A percentile compares a stretch with the other conserved stretches of the same genome.
Evolutionary conservation across 2,113 vertebrate species (phyloP).

Genomic region (Ameiurus melas): DNA sequence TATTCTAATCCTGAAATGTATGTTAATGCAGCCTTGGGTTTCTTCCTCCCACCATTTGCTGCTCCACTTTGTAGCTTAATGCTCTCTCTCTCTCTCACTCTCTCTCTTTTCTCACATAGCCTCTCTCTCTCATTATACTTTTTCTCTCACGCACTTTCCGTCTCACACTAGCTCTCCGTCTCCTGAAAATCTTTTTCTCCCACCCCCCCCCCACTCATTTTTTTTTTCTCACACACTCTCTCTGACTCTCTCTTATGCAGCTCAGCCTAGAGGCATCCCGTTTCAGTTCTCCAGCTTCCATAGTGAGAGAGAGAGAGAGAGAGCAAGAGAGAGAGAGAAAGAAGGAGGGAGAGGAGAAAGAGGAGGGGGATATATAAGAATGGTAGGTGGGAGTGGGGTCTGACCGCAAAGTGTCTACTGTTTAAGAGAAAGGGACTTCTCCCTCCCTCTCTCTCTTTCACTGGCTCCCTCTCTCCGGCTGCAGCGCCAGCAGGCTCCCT

Average conservation of each 20-base stretch:
- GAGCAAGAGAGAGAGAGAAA: conserved; percentile 48
- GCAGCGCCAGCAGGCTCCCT: conserved; percentile 58
- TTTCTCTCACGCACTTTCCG: conserved; percentile 36
- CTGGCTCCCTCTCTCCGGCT: conserved; percentile 54
- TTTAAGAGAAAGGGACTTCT: conserved; percentile 76
- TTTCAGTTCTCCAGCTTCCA: conserved; percentile 76
- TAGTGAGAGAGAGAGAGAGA: conserved; percentile 68
- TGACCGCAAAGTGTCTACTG: conserved; percentile 77
- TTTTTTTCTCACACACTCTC: conserved; percentile 25
- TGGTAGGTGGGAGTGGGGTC: conserved; percentile 67
- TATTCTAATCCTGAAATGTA: conserved; percentile 62
- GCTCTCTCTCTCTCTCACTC: conserved; percentile 30
- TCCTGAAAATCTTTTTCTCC: conserved; percentile 6
- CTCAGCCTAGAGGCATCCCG: conserved; percentile 74
- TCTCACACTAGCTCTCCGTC: neutral
- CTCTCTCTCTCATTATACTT: conserved; percentile 32
- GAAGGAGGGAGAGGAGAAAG: conserved; percentile 44
- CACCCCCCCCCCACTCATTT: neutral
- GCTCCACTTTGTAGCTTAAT: conserved; percentile 70
- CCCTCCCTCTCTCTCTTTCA: conserved; percentile 60
- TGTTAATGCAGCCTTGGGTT: conserved; percentile 70
- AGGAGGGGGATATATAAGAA: conserved; percentile 49
- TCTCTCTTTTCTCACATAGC: conserved; percentile 9
- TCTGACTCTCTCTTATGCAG: conserved; percentile 38
- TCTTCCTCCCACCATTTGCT: conserved; percentile 68